These are phyloP conservation scores for Limnephilus auricula DNA, from an alignment of 2,888 invertebrate genomes.

Conservation along the genomic window DNA sequence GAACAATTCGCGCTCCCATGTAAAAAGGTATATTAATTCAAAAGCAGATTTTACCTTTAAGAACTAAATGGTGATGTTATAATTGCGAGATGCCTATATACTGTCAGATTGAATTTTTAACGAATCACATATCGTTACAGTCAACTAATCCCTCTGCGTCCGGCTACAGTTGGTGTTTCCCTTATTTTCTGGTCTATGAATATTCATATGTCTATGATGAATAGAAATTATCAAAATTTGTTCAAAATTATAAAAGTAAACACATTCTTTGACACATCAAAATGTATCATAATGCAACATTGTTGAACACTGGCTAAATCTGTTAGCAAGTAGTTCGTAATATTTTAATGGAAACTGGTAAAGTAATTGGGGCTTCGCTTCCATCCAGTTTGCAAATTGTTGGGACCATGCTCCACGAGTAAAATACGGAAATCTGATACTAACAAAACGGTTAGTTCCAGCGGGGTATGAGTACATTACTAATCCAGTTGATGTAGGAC, in stretches of 20 bases:
- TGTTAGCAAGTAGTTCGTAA: not conserved
- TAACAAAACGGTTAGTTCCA: not conserved
- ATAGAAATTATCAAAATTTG: not conserved
- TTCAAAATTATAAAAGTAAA: not conserved
- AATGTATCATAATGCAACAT: not conserved
- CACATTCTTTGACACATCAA: too few species aligned
- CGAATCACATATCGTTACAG: too few species aligned
- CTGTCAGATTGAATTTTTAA: too few species aligned
- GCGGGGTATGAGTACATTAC: not conserved
- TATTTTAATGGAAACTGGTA: not conserved
- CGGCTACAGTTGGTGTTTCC: too few species aligned
- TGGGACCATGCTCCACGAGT: not conserved
- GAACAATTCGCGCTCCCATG: too few species aligned
- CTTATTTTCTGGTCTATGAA: too few species aligned
- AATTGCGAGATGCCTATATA: too few species aligned
- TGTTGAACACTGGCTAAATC: not conserved
- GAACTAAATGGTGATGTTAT: too few species aligned
- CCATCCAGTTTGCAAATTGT: not conserved
- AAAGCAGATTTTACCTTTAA: too few species aligned
- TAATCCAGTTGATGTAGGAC: not conserved
- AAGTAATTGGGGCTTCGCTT: not conserved
- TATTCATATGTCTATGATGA: too few species aligned
- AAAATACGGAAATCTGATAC: not conserved
- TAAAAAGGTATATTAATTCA: too few species aligned
- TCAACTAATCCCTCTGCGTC: too few species aligned